Evolutionary conservation across 2,113 vertebrate genomes (phyloP), one percentile per base, ranked within the genome.

Genomic region (Paratilapia polleni): DNA sequence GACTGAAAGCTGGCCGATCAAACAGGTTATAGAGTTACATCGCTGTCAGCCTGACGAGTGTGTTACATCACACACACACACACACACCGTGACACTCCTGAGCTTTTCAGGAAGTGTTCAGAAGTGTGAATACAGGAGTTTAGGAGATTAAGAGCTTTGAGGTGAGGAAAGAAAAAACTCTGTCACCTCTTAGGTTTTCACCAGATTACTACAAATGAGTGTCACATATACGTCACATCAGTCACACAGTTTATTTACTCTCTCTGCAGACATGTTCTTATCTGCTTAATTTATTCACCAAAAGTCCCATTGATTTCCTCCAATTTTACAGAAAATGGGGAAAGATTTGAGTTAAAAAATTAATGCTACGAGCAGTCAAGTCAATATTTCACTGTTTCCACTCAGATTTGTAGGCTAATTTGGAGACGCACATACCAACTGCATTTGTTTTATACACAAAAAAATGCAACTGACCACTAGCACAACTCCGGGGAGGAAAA

Each of bases 11-110:
- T 82, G 77, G 38, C 36, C 52, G 26, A 66, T 78, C 57, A 80
- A 82, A 89, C 77, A 41, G 38, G 63, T 26, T 76, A 66, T 84
- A 54, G 85, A 58, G 84, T 89, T 89, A 78, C 85, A 52, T 15
- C 7, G 49, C 77, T 86, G 83, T 86, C 83, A 88, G 24, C 54
- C 47, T 86, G 61, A 81, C 6, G 24, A 76, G 43, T 57, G 60
- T 66, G 61, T 80, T 85, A 85, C 79, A 82, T 57, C 80, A 74
- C 85, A 74, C 63, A 68, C 70, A 79, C 80, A 57, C 38, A 49
- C n/a, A 52, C 82, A 43, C 77, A 70, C 59, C 24, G 41, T 10
- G 20, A 59, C 47, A 34, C 62, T 56, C 63, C 73, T 74, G 78
- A 82, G 79, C 85, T 24, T 52, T 86, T 86, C 68, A 83, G 80